Evolutionary conservation across 2,888 invertebrate species (phyloP).

Genomic region (Notocelia uddmanniana): DNA sequence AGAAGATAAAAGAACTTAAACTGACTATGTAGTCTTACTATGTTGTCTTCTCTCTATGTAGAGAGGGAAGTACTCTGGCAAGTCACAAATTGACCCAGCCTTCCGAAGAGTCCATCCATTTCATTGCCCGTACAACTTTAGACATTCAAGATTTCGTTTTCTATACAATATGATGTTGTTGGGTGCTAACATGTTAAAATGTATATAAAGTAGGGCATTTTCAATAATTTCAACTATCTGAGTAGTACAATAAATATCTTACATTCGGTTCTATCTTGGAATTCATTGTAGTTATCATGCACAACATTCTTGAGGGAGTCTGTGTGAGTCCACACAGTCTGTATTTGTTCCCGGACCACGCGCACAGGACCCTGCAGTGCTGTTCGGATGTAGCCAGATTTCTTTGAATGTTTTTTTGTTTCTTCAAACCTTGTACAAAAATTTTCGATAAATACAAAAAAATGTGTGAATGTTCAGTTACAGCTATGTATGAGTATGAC

Average conservation of each 20-base stretch:
- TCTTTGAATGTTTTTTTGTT: conserved; percentile 56
- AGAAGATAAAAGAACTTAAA: too few relatives aligned
- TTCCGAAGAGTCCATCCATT: too few relatives aligned
- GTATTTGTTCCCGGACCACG: conserved; percentile 69
- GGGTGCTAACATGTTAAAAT: background rate
- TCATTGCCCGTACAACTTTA: too few relatives aligned
- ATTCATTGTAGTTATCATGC: conserved; percentile 68
- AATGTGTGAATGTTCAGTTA: background rate
- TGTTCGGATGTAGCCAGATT: conserved; percentile 61
- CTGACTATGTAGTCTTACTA: too few relatives aligned
- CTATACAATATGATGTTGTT: background rate
- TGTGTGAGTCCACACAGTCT: conserved; percentile 68
- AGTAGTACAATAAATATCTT: conserved; percentile 49
- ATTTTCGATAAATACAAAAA: conserved; percentile 23
- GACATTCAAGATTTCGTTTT: background rate
- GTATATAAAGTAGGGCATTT: background rate
- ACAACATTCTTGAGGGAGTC: conserved; percentile 66
- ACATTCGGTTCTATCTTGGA: conserved; percentile 74
- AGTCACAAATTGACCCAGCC: too few relatives aligned
- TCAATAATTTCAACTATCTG: too few relatives aligned
- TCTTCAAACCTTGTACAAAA: conserved; percentile 58
- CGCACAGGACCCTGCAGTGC: conserved; percentile 66
- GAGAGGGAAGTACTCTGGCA: too few relatives aligned
- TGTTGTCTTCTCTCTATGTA: too few relatives aligned
- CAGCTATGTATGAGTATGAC: background rate